These are phyloP conservation scores for Lycorma delicatula DNA, from an alignment of 1,140 invertebrate species.

Conservation along the genomic window DNA sequence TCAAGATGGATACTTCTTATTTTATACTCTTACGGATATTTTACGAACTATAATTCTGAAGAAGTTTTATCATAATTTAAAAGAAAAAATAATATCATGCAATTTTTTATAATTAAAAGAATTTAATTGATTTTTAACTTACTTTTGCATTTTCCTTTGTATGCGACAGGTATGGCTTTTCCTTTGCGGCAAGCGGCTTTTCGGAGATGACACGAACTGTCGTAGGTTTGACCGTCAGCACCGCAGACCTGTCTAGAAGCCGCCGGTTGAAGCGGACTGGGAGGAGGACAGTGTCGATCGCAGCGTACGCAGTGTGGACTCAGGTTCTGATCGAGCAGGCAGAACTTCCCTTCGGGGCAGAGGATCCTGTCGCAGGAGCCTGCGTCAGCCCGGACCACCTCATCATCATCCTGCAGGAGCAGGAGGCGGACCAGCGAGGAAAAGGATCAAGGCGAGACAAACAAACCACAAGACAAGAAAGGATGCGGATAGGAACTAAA, in stretches of 20 bases:
- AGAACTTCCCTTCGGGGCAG: conserved; percentile 71
- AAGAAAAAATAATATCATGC: background rate
- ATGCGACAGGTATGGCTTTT: conserved; percentile 73
- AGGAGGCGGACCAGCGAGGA: too few species aligned
- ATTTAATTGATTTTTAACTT: too few species aligned
- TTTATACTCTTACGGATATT: too few species aligned
- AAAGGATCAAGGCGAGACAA: too few species aligned
- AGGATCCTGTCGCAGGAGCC: conserved; percentile 68
- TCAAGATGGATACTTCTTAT: too few species aligned
- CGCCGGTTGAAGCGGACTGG: conserved; percentile 39
- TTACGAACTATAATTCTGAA: too few species aligned
- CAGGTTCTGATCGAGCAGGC: conserved; percentile 76
- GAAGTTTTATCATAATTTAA: too few species aligned
- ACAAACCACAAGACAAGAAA: too few species aligned
- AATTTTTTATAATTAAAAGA: background rate
- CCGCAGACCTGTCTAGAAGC: conserved; percentile 60
- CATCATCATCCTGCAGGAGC: too few species aligned
- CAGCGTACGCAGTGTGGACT: conserved; percentile 76
- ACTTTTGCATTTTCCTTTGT: conserved; percentile 77
- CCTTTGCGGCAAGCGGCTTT: conserved; percentile 72
- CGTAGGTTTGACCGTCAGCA: conserved; percentile 77
- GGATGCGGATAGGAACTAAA: too few species aligned
- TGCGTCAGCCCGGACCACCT: conserved; percentile 30
- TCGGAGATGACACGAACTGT: conserved; percentile 74
- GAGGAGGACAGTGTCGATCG: conserved; percentile 52